A percentile compares a stretch with the other conserved stretches of the same genome.
Evolutionary conservation across 2,888 invertebrate genomes (phyloP).

Genomic region (Drosophila meridionalis): DNA sequence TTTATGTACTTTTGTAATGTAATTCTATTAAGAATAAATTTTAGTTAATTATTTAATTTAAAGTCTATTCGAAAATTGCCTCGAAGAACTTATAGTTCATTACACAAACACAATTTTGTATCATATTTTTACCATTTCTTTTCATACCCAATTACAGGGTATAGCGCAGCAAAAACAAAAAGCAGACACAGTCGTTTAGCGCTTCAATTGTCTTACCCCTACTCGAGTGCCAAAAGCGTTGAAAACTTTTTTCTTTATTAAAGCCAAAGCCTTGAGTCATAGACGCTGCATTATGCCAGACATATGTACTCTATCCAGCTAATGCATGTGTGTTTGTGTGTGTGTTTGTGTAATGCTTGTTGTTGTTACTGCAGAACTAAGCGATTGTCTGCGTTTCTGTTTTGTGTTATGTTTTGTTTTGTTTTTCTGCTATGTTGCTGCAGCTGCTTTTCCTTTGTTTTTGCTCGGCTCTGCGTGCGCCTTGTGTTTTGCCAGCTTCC

Average conservation of each 20-base stretch:
- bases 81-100: no score
- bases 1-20: no score
- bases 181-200: background rate
- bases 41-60: no score
- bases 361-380: conserved; percentile 33
- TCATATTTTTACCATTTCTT: no score
- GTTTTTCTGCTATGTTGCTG: conserved; percentile 59
- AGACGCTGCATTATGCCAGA: conserved; percentile 41
- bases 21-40: no score
- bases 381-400: conserved; percentile 48
- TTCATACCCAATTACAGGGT: background rate
- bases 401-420: conserved; percentile 37
- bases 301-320: conserved; percentile 25
- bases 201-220: background rate
- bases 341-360: conserved; percentile 8
- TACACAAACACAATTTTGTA: background rate
- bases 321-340: conserved; percentile 3
- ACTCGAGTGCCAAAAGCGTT: background rate
- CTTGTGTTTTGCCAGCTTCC: conserved; percentile 66
- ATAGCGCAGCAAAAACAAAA: background rate
- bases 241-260: conserved; percentile 16
- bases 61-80: no score
- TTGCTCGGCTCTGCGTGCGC: conserved; percentile 46
- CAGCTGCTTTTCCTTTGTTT: conserved; percentile 68
- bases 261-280: conserved; percentile 22